Evolutionary conservation across 1,140 invertebrate species (phyloP), one percentile per base, ranked within the genome.

Genomic region (Saccostrea glomerata): DNA sequence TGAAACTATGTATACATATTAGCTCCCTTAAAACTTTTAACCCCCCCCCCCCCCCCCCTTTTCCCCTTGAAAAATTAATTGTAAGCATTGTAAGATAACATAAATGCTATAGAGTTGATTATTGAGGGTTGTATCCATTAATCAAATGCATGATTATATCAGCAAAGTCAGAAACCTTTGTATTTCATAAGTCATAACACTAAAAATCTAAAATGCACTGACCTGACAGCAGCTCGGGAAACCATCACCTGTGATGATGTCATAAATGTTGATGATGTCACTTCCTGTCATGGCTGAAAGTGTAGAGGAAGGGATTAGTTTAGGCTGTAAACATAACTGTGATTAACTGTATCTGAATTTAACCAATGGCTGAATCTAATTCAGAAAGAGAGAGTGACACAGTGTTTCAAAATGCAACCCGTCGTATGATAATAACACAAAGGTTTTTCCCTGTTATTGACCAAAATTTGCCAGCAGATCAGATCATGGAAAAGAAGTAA

Each of bases 401-500:
- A 66, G 60, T 66, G 23, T 23, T 66, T 66, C 60, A 66, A 7
- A 66, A 66, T 66, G 60, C 60, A n/a, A 17, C 60, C 17, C 60
- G 23, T 7, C 60, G 17, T 66, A n/a, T 66, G 15, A 66, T 66
- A 20, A 66, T 66, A 20, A 66, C 60, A 20, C 60, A 66, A 23
- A 66, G 60, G 60, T 66, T 66, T 66, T 66, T 66, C 20, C 60
- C 60, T 66, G 60, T 66, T 9, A 23, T 66, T 66, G 60, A n/a
- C 91, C 3, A 92, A 92, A 87, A 94, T 94, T 91, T 93, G 94
- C 70, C 94, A 94, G 86, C 88, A 94, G 23, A 92, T 93, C 82
- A 89, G 94, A 94, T 90, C 94, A 93, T 92, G 54, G 58, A 55
- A 47, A 47, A 47, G 12, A 3, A 30, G 77, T 82, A 82, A 82